phyloP scores from a whole-genome alignment of 1,140 invertebrate genomes.

The Melitaea cinxia region DNA sequence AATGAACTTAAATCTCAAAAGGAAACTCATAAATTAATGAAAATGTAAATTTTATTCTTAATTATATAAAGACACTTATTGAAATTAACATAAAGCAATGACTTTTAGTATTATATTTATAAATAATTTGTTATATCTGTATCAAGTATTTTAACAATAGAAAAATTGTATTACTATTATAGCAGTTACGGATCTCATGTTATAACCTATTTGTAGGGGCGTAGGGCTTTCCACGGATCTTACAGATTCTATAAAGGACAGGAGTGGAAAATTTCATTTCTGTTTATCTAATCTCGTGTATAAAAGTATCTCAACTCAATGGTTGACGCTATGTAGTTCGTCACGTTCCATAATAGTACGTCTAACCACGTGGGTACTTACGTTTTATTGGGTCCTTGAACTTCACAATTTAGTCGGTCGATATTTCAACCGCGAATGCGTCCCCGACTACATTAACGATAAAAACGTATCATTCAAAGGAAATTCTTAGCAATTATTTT shows the following conservation, averaged over 20 bases:
- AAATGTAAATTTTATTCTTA: constrained; percentile 24
- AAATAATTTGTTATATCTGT: neutral
- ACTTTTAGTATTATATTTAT: constrained; percentile 12
- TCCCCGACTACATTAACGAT: constrained; percentile 42
- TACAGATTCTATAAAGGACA: neutral
- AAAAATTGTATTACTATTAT: neutral
- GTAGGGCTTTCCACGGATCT: neutral
- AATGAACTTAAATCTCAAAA: constrained; percentile 24
- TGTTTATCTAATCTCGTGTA: constrained; percentile 5
- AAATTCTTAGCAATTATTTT: neutral
- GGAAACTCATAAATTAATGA: constrained; percentile 32
- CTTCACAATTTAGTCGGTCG: constrained; percentile 71
- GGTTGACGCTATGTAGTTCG: constrained; percentile 10
- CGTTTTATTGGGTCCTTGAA: constrained; percentile 75
- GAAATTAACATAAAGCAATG: constrained; percentile 24
- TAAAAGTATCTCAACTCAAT: constrained; percentile 25
- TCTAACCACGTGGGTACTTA: constrained; percentile 56
- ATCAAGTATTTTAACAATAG: neutral
- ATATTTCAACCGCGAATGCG: constrained; percentile 58
- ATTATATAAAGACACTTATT: constrained; percentile 26
- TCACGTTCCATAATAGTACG: constrained; percentile 32
- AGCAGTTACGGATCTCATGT: neutral
- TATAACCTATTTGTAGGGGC: neutral
- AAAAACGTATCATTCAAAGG: constrained; percentile 55
- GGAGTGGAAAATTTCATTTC: constrained; percentile 9